Base-by-base conservation (phyloP, 2,797 vertebrate species). In the Periparus ater region DNA sequence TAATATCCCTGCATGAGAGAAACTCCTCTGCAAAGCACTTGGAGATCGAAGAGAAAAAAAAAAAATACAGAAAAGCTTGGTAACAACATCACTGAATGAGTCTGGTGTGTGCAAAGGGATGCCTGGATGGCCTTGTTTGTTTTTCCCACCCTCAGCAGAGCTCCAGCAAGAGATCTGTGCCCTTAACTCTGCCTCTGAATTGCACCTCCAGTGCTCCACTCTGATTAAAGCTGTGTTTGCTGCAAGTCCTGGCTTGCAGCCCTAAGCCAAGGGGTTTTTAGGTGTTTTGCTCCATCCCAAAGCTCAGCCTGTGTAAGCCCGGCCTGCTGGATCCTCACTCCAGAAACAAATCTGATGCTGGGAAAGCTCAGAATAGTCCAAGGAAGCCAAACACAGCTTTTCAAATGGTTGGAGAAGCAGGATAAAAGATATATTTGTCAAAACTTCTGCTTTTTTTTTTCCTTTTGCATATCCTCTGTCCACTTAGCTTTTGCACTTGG, bases 131-230 rank as follows among this genome's bases (percentile, higher is more conserved):
- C 20, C 34, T 63, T 62, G 66, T 70, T 93, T 90, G 51, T 3
- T 93, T 75, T 92, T 75, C 88, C 66, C 76, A 91, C 70, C 65
- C 68, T 91, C 58, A 72, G 72, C n/a, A 78, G 72, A 44, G 66
- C 72, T 74, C 20, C 73, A 48, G 66, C 44, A 29, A 42, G 75
- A 83, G 44, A 68, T 75, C 66, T 42, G 19, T 55, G 51, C 48
- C 60, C 80, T 78, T 23, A 68, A 50, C 68, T 74, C 78, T 65
- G 57, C 32, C 66, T 72, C 54, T 53, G 58, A 84, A 55, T 12
- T 38, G 34, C 55, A 53, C 26, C 62, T 88, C 53, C 91, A 57
- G 66, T 40, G 60, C 77, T 78, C 63, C 47, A 2, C 67, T 20
- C 7, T 50, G 63, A 71, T 73, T 63, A 82, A 81, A 88, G 34